These are phyloP conservation scores for Diachasmimorpha longicaudata DNA, from an alignment of 1,140 invertebrate species.

Conservation along the genomic window DNA sequence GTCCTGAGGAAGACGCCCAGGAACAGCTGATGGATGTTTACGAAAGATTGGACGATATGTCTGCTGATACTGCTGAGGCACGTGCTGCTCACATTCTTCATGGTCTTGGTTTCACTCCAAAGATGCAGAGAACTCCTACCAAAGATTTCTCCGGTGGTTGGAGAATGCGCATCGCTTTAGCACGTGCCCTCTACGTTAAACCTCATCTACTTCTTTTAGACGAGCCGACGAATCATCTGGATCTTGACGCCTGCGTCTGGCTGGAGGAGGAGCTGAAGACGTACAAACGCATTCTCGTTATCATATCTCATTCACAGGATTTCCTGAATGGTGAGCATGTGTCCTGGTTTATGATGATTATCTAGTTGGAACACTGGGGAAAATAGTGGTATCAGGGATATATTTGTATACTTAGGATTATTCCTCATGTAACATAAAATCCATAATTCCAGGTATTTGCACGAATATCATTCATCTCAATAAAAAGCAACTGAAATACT, in stretches of 20 bases:
- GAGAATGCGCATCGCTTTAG: constrained; percentile 99
- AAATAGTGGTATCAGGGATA: no score
- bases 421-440: neutral
- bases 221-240: constrained; percentile 98
- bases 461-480: constrained; percentile 98
- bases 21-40: constrained; percentile 98
- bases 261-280: constrained; percentile 96
- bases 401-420: no score
- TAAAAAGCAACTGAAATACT: constrained; percentile 93
- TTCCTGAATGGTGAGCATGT: constrained; percentile 82
- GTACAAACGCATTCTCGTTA: constrained; percentile 96
- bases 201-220: constrained; percentile 94
- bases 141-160: constrained; percentile 98
- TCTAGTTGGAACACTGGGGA: no score
- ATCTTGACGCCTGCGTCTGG: constrained; percentile 99
- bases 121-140: constrained; percentile 91
- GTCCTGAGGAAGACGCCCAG: constrained; percentile 83
- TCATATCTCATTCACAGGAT: constrained; percentile 99
- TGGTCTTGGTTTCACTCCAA: constrained; percentile 94
- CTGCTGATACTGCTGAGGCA: constrained; percentile 92
- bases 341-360: neutral
- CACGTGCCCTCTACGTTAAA: constrained; percentile 88
- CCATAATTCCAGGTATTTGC: constrained; percentile 76
- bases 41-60: constrained; percentile 95
- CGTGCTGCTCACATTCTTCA: constrained; percentile 93